Percentiles rank a stretch among this genome's conserved stretches.
phyloP scores from a whole-genome alignment of 2,797 vertebrate genomes.

The Xenentodon cancila region DNA sequence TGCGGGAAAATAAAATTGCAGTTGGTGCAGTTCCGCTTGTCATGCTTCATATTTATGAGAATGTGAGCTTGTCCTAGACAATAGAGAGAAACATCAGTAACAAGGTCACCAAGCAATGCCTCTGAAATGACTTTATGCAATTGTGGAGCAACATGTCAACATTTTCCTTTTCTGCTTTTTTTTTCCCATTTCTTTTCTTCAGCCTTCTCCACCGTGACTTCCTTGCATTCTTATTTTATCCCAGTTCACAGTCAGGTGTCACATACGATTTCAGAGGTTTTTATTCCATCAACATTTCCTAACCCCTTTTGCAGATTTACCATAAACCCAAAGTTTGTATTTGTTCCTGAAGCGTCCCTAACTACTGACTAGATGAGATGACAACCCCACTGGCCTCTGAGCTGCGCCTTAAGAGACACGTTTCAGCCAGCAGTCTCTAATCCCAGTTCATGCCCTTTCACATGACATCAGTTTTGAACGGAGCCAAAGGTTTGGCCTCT shows the following conservation, averaged over 20 bases:
- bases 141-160: constrained; percentile 10
- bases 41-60: constrained; percentile 52
- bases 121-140: constrained; percentile 32
- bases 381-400: constrained; percentile 42
- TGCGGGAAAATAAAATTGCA: constrained; percentile 46
- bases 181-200: constrained; percentile 5
- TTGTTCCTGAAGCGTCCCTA: constrained; percentile 32
- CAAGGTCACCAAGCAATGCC: constrained; percentile 47
- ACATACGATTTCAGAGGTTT: constrained; percentile 2
- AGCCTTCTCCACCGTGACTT: neutral
- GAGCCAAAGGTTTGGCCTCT: constrained; percentile 57
- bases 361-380: constrained; percentile 51
- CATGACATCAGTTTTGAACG: constrained; percentile 64
- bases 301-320: neutral
- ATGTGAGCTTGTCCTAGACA: constrained; percentile 41
- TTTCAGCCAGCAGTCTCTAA: constrained; percentile 58
- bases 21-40: constrained; percentile 61
- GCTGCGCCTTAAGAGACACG: constrained; percentile 57
- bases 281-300: constrained; percentile 1
- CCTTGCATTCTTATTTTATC: neutral
- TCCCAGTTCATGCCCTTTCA: constrained; percentile 69
- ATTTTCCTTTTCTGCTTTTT: constrained; percentile 1
- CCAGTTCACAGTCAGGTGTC: constrained; percentile 1
- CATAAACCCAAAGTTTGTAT: constrained; percentile 25
- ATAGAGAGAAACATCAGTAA: constrained; percentile 40